These are phyloP conservation scores for Diarsia brunnea DNA, from an alignment of 2,888 invertebrate genomes.

Conservation along the genomic window DNA sequence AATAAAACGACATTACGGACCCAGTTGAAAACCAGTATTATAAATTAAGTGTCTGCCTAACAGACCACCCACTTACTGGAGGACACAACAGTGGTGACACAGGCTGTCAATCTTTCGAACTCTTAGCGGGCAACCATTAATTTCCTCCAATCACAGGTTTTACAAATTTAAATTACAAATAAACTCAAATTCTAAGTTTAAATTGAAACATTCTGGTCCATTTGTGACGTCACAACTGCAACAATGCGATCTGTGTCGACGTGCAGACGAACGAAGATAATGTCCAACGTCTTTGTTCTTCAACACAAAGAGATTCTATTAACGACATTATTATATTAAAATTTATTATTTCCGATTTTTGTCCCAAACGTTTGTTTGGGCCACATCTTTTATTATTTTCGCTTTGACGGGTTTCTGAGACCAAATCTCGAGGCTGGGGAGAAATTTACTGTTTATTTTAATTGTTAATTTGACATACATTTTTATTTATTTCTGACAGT, in stretches of 20 bases:
- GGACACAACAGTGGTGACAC: not conserved
- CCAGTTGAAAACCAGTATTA: too few species aligned
- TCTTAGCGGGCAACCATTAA: not conserved
- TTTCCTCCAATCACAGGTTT: conserved; percentile 8
- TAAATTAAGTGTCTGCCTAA: too few species aligned
- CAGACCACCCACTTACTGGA: too few species aligned
- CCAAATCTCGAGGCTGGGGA: too few species aligned
- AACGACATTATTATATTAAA: conserved; percentile 38
- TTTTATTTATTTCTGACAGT: too few species aligned
- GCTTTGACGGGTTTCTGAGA: too few species aligned
- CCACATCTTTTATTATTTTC: too few species aligned
- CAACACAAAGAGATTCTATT: conserved; percentile 32
- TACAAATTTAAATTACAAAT: not conserved
- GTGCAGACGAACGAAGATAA: conserved; percentile 28
- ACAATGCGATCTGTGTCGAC: conserved; percentile 52
- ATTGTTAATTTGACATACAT: too few species aligned
- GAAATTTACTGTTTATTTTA: too few species aligned
- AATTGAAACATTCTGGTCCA: conserved; percentile 30
- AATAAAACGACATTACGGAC: too few species aligned
- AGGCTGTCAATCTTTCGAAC: not conserved
- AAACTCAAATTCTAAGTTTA: conserved; percentile 23
- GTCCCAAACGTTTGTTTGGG: too few species aligned
- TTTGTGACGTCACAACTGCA: conserved; percentile 29
- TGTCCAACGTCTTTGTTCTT: conserved; percentile 39
- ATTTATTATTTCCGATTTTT: too few species aligned